phyloP scores from a whole-genome alignment of 2,888 invertebrate species.

The Harmothoe impar region DNA sequence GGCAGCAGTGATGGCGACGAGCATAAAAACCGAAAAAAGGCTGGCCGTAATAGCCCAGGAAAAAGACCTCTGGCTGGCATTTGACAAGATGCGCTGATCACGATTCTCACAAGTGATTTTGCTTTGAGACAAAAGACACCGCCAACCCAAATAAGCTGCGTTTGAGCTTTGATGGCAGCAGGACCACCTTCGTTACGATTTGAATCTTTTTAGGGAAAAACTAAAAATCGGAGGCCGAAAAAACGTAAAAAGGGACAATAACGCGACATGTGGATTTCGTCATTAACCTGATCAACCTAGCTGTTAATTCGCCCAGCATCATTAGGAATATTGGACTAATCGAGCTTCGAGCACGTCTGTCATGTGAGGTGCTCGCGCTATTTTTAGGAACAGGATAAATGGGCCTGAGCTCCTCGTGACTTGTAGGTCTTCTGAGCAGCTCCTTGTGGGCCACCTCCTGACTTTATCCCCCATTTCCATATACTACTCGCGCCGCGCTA shows the following conservation, averaged over 20 bases:
- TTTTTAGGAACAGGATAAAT: conserved; percentile 40
- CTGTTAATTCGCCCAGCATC: conserved; percentile 52
- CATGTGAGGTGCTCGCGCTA: conserved; percentile 46
- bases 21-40: conserved; percentile 36
- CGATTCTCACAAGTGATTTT: conserved; percentile 60
- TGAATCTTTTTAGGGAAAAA: conserved; percentile 46
- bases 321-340: conserved; percentile 60
- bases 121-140: conserved; percentile 60
- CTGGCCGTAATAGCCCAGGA: conserved; percentile 44
- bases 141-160: conserved; percentile 53
- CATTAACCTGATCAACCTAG: conserved; percentile 60
- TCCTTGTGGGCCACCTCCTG: conserved; percentile 15
- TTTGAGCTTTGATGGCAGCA: conserved; percentile 53
- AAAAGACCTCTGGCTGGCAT: conserved; percentile 53
- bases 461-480: conserved; percentile 6
- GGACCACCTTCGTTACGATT: conserved; percentile 63
- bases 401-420: conserved; percentile 45
- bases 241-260: conserved; percentile 50
- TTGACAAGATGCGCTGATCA: conserved; percentile 56
- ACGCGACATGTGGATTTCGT: conserved; percentile 60
- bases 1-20: conserved; percentile 12
- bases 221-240: conserved; percentile 38
- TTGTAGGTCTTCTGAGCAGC: conserved; percentile 7
- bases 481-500: conserved; percentile 24
- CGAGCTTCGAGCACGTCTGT: conserved; percentile 24